A percentile compares a stretch with the other conserved stretches of the same genome.
phyloP scores from a whole-genome alignment of 1,140 invertebrate genomes.

The Armadillidium nasatum region DNA sequence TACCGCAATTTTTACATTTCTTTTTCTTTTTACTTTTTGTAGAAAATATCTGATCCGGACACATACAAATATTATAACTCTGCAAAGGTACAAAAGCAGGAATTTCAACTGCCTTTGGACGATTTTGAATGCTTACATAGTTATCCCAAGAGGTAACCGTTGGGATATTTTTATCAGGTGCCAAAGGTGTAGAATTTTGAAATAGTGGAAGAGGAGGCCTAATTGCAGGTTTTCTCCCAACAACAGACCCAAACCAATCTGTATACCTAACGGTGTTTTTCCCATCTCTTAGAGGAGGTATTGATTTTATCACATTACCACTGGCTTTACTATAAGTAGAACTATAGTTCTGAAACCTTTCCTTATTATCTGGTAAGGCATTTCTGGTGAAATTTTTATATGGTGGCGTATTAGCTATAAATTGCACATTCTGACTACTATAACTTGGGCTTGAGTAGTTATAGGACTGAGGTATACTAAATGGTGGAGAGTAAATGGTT shows the following conservation, averaged over 20 bases:
- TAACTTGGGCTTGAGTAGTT: constrained; percentile 20
- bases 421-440: constrained; percentile 11
- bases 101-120: constrained; percentile 17
- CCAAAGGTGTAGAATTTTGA: constrained; percentile 19
- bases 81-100: constrained; percentile 34
- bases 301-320: constrained; percentile 2
- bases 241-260: constrained; percentile 43
- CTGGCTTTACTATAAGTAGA: not conserved
- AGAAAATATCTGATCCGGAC: constrained; percentile 30
- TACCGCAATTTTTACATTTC: constrained; percentile 42
- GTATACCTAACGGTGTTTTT: constrained; percentile 39
- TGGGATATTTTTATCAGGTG: not conserved
- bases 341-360: constrained; percentile 10
- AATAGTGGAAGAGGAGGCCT: constrained; percentile 35
- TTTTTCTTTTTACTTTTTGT: constrained; percentile 42
- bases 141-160: not conserved
- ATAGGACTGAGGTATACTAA: constrained; percentile 17
- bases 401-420: constrained; percentile 8
- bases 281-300: not conserved
- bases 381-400: not conserved
- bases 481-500: constrained; percentile 16
- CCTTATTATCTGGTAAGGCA: not conserved
- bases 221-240: constrained; percentile 30
- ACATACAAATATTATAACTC: constrained; percentile 34
- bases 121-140: not conserved